Evolutionary conservation across 2,888 invertebrate genomes (phyloP).

Genomic region (Formica aserva): DNA sequence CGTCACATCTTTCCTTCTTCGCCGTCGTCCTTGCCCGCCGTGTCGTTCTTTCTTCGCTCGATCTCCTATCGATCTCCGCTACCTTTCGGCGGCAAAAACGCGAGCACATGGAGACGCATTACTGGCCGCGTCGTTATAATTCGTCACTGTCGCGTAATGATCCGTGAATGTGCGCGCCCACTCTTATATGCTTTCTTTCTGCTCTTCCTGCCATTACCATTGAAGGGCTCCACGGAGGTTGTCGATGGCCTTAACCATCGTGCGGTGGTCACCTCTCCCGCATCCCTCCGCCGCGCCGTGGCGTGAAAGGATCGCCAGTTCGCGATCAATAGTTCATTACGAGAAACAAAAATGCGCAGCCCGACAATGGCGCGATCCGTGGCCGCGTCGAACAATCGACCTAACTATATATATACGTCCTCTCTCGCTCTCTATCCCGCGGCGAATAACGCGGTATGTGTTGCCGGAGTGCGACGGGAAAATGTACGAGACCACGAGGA

Average conservation of each 20-base stretch:
- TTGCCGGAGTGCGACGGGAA: slow-evolving; percentile 40
- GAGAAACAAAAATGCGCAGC: slow-evolving; percentile 81
- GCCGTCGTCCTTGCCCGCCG: slow-evolving; percentile 24
- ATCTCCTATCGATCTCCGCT: slow-evolving; percentile 73
- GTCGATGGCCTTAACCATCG: slow-evolving; percentile 62
- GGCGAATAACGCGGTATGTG: slow-evolving; percentile 27
- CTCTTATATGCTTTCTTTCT: slow-evolving; percentile 54
- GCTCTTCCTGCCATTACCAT: slow-evolving; percentile 44
- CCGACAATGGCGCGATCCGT: slow-evolving; percentile 77
- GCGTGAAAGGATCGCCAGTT: slow-evolving; percentile 77
- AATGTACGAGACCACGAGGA: slow-evolving; percentile 21
- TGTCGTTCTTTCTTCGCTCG: slow-evolving; percentile 66
- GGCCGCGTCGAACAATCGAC: slow-evolving; percentile 72
- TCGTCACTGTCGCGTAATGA: slow-evolving; percentile 83
- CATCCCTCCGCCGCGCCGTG: background rate
- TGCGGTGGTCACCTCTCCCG: background rate
- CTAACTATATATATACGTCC: slow-evolving; percentile 69
- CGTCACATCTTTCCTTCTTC: background rate
- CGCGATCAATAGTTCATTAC: slow-evolving; percentile 84
- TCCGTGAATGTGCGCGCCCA: slow-evolving; percentile 75
- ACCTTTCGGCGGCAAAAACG: slow-evolving; percentile 73
- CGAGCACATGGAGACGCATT: slow-evolving; percentile 78
- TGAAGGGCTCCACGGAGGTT: slow-evolving; percentile 59
- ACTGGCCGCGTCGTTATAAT: slow-evolving; percentile 79
- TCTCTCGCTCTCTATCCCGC: slow-evolving; percentile 19